These are phyloP conservation scores for Charadrius vociferus DNA, from an alignment of 2,113 vertebrate species.

Conservation along the genomic window DNA sequence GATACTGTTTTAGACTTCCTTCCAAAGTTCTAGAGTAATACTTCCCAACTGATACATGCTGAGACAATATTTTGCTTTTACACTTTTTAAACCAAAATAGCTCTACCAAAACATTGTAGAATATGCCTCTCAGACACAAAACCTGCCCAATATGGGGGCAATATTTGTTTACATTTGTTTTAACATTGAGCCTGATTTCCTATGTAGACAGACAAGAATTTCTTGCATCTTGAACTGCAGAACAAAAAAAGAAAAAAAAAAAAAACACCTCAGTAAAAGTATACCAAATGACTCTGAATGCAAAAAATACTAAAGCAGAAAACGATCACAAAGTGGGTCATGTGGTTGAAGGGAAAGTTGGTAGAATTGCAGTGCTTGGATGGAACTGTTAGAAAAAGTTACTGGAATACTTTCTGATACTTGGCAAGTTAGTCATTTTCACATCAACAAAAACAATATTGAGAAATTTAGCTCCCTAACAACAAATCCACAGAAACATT, in stretches of 20 bases:
- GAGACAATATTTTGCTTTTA: background rate
- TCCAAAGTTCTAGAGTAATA: background rate
- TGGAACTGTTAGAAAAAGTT: background rate
- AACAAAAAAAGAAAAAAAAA: background rate
- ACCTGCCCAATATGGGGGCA: background rate
- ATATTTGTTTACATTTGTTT: background rate
- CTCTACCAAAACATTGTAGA: background rate
- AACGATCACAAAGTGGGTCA: background rate
- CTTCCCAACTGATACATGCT: background rate
- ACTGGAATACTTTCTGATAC: background rate
- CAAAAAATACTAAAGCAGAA: background rate
- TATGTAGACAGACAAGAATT: background rate
- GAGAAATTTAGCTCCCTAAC: background rate
- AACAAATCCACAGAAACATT: background rate
- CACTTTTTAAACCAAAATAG: background rate
- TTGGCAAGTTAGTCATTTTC: background rate
- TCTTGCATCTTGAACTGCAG: background rate
- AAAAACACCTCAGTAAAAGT: background rate
- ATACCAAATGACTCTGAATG: background rate
- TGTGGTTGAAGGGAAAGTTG: background rate
- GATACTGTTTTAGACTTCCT: background rate
- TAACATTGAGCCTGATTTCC: background rate
- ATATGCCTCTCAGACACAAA: background rate
- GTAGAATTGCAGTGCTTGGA: background rate
- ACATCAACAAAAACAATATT: background rate